Evolutionary conservation across 2,888 invertebrate species (phyloP).

Genomic region (Lasioglossum figueresi): DNA sequence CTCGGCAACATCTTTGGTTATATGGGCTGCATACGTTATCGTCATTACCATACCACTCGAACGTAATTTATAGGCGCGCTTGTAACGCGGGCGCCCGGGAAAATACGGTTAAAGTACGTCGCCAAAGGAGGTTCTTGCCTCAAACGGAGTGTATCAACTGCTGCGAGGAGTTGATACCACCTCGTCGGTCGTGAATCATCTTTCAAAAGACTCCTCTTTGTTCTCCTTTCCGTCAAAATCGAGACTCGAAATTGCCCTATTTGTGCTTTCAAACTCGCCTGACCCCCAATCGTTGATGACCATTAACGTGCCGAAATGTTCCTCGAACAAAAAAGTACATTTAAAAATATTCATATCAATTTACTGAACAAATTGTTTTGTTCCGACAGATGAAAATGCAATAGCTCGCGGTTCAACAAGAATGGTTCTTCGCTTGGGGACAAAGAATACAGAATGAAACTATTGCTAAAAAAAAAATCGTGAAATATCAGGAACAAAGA

Average conservation of each 20-base stretch:
- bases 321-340: background rate
- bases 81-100: background rate
- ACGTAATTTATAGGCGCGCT: slow-evolving; percentile 8
- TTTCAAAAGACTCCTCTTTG: background rate
- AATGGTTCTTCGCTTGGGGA: background rate
- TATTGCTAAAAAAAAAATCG: background rate
- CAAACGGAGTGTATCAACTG: slow-evolving; percentile 7
- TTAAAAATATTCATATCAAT: background rate
- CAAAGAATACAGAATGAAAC: background rate
- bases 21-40: slow-evolving; percentile 9
- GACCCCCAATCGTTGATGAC: background rate
- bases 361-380: too few relatives aligned
- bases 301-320: background rate
- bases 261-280: background rate
- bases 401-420: background rate
- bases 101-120: slow-evolving; percentile 1
- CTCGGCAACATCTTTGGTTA: slow-evolving; percentile 3
- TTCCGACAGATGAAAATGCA: background rate
- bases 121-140: background rate
- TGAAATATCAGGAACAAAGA: background rate
- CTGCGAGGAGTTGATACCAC: background rate
- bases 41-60: slow-evolving; percentile 14
- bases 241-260: background rate
- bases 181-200: background rate
- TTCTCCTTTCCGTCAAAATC: background rate